Conservation (phyloP, 2,888 invertebrate genomes). For the Metellina segmentata region DNA sequence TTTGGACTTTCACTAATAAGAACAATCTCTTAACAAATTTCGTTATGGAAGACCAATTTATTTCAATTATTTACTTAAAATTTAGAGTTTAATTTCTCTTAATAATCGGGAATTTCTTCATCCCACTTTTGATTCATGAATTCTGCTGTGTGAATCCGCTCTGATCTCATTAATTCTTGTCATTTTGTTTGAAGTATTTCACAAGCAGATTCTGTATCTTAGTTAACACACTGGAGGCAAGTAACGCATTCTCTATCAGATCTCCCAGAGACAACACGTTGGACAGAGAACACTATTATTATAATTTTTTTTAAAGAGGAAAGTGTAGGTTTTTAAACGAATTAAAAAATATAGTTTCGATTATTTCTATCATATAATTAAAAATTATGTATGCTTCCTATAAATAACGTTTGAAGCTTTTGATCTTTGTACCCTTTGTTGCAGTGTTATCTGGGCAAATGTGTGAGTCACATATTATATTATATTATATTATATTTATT, state of each 20-base stretch:
- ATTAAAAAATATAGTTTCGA: neutral
- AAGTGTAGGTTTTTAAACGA: conserved; percentile 18
- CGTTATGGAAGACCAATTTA: too few relatives aligned
- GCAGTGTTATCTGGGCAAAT: conserved; percentile 61
- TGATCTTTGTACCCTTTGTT: conserved; percentile 44
- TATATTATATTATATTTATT: conserved; percentile 74
- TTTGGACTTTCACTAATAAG: too few relatives aligned
- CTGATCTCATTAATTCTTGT: conserved; percentile 56
- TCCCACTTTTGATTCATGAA: conserved; percentile 13
- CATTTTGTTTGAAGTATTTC: conserved; percentile 46
- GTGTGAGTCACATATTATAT: conserved; percentile 68
- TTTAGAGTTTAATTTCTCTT: too few relatives aligned
- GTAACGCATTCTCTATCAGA: neutral
- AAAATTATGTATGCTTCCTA: conserved; percentile 34
- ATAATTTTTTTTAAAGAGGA: neutral
- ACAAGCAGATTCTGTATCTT: conserved; percentile 47
- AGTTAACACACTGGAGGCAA: neutral
- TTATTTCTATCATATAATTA: conserved; percentile 27
- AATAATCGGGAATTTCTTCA: too few relatives aligned
- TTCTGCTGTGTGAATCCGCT: conserved; percentile 47
- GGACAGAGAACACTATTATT: neutral
- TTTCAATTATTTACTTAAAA: too few relatives aligned
- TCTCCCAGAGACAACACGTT: conserved; percentile 10
- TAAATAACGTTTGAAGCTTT: conserved; percentile 58
- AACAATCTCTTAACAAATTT: too few relatives aligned